Base-by-base conservation (phyloP, 2,113 vertebrate genomes). In the Perca fluviatilis region DNA sequence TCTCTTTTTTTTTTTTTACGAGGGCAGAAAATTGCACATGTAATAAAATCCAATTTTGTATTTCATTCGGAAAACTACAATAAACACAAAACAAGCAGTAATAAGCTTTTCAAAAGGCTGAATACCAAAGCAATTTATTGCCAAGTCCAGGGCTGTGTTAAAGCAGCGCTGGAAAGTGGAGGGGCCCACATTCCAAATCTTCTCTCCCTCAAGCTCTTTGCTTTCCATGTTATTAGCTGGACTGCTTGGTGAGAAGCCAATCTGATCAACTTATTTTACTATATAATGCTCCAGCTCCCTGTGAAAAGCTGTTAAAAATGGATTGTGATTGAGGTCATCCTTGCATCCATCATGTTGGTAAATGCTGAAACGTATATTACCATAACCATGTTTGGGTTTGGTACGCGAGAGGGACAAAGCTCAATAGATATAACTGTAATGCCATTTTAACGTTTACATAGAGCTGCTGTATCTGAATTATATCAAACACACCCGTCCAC, bases 301-400 rank as follows among this genome's bases (percentile, higher is more conserved):
- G 71, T 92, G 94, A 90, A 94, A 95, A 95, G 93, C 88, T 88
- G 91, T 90, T 94, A 94, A 96, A 95, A 95, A 86, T 73, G 82
- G 94, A 93, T 95, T 95, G 94, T 96, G 96, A 97, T 97, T 97
- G 96, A 96, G 96, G 97, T 97, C 95, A 96, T 95, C 91, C 92
- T 94, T 92, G 92, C 94, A 96, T 96, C 95, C 94, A 96, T 97
- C 95, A 95, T 79, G 83, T 89, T 90, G 94, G 94, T 94, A 95
- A 96, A 96, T 91, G 92, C 94, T 94, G 92, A 92, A 91, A 90
- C 74, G 94, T 95, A 90, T 91, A 95, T 95, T 96, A 95, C 93
- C 83, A 87, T 93, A 92, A 91, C 91, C 94, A 57, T 94, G 92
- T 90, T 57, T 92, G 91, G 85, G 85, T 94, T 87, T 86, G 84